A percentile compares a stretch with the other conserved stretches of the same genome.
phyloP scores from a whole-genome alignment of 1,140 invertebrate genomes.

The Lasaia peninsularis region DNA sequence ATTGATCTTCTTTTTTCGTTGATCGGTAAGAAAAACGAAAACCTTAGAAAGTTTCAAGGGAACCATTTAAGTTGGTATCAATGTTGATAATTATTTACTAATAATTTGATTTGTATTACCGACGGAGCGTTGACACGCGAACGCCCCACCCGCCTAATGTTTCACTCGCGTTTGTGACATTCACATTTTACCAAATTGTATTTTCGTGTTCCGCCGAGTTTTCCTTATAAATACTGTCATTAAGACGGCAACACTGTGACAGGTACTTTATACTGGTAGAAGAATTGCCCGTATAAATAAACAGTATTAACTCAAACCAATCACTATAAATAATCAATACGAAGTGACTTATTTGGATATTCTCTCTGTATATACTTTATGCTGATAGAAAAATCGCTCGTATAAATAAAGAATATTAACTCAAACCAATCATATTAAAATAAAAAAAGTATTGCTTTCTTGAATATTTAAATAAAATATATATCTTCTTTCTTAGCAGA shows the following conservation, averaged over 20 bases:
- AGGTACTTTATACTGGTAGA: conserved; percentile 67
- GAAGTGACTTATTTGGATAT: too few species aligned
- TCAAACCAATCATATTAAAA: too few species aligned
- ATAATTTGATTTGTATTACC: conserved; percentile 45
- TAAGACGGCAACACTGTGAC: conserved; percentile 68
- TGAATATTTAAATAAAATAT: too few species aligned
- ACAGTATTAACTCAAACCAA: conserved; percentile 5
- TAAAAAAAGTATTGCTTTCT: too few species aligned
- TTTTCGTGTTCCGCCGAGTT: conserved; percentile 72
- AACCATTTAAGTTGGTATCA: conserved; percentile 29
- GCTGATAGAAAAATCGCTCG: too few species aligned
- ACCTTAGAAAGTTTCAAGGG: conserved; percentile 11
- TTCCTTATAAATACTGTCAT: conserved; percentile 77
- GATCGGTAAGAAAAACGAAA: background rate
- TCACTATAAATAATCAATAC: background rate
- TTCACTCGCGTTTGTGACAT: conserved; percentile 68
- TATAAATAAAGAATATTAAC: too few species aligned
- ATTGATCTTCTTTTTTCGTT: too few species aligned
- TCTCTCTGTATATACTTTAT: too few species aligned
- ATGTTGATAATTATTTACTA: conserved; percentile 43
- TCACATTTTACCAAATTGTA: conserved; percentile 73
- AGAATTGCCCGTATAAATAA: conserved; percentile 60
- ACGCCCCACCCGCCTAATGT: conserved; percentile 57
- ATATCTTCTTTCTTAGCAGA: too few species aligned
- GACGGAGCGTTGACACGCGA: conserved; percentile 39